A percentile compares a stretch with the other conserved stretches of the same genome.
Conservation (phyloP, 2,888 invertebrate genomes). For the Cactoblastis cactorum region DNA sequence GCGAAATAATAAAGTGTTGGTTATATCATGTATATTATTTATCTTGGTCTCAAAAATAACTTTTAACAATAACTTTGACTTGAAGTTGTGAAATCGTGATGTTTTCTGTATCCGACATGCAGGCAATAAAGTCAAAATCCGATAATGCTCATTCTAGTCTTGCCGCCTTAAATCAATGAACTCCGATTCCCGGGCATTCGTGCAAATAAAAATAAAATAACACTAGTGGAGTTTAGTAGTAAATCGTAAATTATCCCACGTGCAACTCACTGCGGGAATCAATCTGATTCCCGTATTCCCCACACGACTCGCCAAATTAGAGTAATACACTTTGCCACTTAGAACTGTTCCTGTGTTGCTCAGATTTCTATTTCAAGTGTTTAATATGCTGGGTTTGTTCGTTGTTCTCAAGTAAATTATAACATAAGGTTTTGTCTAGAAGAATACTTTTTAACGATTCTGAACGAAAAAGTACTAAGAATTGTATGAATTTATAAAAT, state of each 20-base stretch:
- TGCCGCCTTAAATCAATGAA: neutral
- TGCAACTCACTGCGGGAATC: neutral
- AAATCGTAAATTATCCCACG: neutral
- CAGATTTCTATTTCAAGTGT: neutral
- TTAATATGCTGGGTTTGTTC: neutral
- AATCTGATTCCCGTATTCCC: neutral
- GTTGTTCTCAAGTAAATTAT: too few relatives aligned
- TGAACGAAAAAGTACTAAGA: too few relatives aligned
- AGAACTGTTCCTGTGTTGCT: neutral
- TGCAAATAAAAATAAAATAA: neutral
- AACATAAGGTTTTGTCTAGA: too few relatives aligned
- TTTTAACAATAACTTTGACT: too few relatives aligned
- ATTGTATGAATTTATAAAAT: too few relatives aligned
- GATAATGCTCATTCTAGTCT: too few relatives aligned
- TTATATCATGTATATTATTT: too few relatives aligned
- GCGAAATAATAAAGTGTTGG: too few relatives aligned
- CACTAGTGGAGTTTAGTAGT: neutral
- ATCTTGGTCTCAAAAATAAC: too few relatives aligned
- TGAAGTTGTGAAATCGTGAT: neutral
- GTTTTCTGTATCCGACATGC: neutral
- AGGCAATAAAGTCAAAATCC: too few relatives aligned
- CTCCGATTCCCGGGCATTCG: neutral
- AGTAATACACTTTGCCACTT: neutral
- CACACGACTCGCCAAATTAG: neutral
- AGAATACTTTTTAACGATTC: too few relatives aligned